These are phyloP conservation scores for Pollachius pollachius DNA, from an alignment of 2,113 vertebrate genomes.

Conservation along the genomic window DNA sequence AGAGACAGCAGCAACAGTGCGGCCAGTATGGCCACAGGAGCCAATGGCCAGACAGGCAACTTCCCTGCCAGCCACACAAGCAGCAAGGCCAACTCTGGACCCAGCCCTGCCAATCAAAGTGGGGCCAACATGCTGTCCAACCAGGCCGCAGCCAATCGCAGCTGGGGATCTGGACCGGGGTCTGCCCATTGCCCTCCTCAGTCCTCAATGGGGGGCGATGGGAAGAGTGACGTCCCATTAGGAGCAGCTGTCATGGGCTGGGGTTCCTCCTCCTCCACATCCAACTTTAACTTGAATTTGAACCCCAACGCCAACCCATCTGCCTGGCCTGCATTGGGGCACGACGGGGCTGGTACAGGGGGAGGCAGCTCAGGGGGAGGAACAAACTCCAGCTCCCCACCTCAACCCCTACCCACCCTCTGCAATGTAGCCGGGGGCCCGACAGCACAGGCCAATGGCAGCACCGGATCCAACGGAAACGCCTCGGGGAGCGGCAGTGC, in stretches of 20 bases:
- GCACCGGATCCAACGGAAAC: conserved; percentile 84
- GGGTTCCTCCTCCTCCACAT: conserved; percentile 75
- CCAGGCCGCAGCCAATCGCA: conserved; percentile 78
- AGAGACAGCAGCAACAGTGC: conserved; percentile 69
- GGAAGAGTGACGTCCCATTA: conserved; percentile 84
- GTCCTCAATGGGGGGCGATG: conserved; percentile 81
- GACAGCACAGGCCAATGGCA: conserved; percentile 71
- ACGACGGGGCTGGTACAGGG: conserved; percentile 87
- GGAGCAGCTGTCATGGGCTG: conserved; percentile 87
- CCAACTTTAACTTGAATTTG: conserved; percentile 95
- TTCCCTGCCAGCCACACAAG: conserved; percentile 84
- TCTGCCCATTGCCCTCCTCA: conserved; percentile 77
- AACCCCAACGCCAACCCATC: conserved; percentile 98
- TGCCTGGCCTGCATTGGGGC: conserved; percentile 96
- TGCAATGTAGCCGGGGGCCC: conserved; percentile 88
- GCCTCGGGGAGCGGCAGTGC: conserved; percentile 78
- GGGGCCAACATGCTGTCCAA: conserved; percentile 71
- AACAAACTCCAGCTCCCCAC: conserved; percentile 71
- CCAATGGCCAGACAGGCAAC: conserved; percentile 85
- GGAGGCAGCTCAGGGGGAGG: conserved; percentile 79
- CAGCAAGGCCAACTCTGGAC: conserved; percentile 81
- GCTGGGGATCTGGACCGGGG: conserved; percentile 83
- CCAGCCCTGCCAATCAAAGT: conserved; percentile 76
- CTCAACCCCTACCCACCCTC: conserved; percentile 80
- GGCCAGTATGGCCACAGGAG: conserved; percentile 91